A percentile compares a stretch with the other conserved stretches of the same genome.
These are phyloP conservation scores for Clarias fuscus DNA, from an alignment of 2,797 vertebrate species.

Conservation along the genomic window DNA sequence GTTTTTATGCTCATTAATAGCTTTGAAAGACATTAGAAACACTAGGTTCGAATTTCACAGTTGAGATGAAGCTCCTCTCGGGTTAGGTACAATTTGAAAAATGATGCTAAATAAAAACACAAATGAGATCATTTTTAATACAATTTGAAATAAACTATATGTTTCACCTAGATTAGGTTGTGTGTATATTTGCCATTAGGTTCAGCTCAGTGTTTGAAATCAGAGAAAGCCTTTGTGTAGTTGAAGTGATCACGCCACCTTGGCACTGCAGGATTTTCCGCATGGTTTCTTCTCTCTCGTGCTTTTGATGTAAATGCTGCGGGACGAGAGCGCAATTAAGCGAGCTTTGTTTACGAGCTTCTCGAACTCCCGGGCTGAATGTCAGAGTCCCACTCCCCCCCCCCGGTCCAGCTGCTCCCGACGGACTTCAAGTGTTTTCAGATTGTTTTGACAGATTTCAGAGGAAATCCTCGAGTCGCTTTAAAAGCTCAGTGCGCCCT, in stretches of 20 bases:
- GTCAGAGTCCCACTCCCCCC: background rate
- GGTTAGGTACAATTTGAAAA: too few relatives aligned
- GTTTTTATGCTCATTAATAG: background rate
- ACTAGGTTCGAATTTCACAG: too few relatives aligned
- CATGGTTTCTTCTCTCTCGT: background rate
- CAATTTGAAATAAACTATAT: too few relatives aligned
- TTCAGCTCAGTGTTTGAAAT: too few relatives aligned
- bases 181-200: too few relatives aligned
- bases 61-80: too few relatives aligned
- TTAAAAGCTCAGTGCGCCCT: slow-evolving; percentile 14
- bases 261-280: background rate
- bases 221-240: too few relatives aligned
- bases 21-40: background rate
- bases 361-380: background rate
- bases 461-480: background rate
- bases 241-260: background rate
- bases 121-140: too few relatives aligned
- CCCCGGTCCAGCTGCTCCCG: background rate
- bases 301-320: background rate
- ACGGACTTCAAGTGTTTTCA: background rate
- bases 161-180: too few relatives aligned
- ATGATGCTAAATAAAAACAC: too few relatives aligned
- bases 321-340: slow-evolving; percentile 14
- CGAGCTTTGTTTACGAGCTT: background rate
- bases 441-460: slow-evolving; percentile 10